Evolutionary conservation across 92 coral and sea anemone species (phyloP).

Genomic region (Diadumene lineata): DNA sequence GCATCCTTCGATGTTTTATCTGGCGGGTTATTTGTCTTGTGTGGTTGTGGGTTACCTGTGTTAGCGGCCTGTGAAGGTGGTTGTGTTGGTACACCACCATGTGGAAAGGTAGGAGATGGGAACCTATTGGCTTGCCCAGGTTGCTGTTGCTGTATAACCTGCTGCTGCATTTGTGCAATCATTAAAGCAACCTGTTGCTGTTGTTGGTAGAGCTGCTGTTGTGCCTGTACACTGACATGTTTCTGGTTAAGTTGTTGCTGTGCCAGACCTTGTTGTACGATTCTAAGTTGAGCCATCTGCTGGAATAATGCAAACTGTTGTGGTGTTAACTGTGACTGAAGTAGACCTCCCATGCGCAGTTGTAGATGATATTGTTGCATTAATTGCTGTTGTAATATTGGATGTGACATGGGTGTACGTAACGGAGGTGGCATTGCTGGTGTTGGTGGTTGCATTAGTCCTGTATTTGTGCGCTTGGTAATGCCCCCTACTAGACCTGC

Average conservation of each 20-base stretch:
- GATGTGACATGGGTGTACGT: slow-evolving; percentile 69
- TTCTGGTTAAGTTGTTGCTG: slow-evolving; percentile 86
- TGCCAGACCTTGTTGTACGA: slow-evolving; percentile 91
- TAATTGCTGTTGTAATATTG: slow-evolving; percentile 76
- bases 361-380: slow-evolving; percentile 90
- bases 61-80: slow-evolving; percentile 28
- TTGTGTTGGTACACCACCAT: slow-evolving; percentile 52
- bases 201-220: slow-evolving; percentile 84
- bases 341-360: slow-evolving; percentile 90
- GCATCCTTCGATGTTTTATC: slow-evolving; percentile 52
- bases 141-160: slow-evolving; percentile 80
- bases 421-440: slow-evolving; percentile 71
- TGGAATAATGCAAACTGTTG: slow-evolving; percentile 85
- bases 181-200: slow-evolving; percentile 93
- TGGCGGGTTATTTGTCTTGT: slow-evolving; percentile 41
- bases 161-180: slow-evolving; percentile 95
- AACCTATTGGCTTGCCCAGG: slow-evolving; percentile 40
- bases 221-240: slow-evolving; percentile 73
- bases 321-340: slow-evolving; percentile 82
- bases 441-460: slow-evolving; percentile 48
- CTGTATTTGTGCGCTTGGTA: slow-evolving; percentile 35
- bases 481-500: slow-evolving; percentile 37
- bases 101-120: slow-evolving; percentile 60
- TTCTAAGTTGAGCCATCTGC: slow-evolving; percentile 86
- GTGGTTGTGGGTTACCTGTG: slow-evolving; percentile 54